Percentiles rank a stretch among this genome's conserved stretches.
Evolutionary conservation across 53 echinoderm and acorn worm species (phyloP).

Genomic region (Antedon mediterranea): DNA sequence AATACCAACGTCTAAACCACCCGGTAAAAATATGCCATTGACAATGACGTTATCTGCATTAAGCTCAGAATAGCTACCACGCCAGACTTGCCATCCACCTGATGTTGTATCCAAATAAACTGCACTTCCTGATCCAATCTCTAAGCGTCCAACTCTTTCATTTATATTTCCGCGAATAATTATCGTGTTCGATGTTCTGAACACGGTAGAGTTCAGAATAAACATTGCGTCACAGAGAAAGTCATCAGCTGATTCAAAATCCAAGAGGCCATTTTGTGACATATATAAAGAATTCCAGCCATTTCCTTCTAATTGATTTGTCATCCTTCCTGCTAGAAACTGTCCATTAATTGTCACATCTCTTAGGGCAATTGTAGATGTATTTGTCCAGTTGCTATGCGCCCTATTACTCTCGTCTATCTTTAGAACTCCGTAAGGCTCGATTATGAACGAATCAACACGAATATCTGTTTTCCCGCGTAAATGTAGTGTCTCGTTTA

Average conservation of each 20-base stretch:
- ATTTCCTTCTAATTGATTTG: not conserved
- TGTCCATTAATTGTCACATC: slow-evolving; percentile 21
- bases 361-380: slow-evolving; percentile 30
- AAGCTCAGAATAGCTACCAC: slow-evolving; percentile 26
- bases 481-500: slow-evolving; percentile 20
- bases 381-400: slow-evolving; percentile 20
- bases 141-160: slow-evolving; percentile 7
- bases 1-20: slow-evolving; percentile 16
- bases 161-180: slow-evolving; percentile 27
- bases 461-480: slow-evolving; percentile 22
- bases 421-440: slow-evolving; percentile 18
- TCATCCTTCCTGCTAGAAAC: slow-evolving; percentile 20
- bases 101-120: slow-evolving; percentile 27
- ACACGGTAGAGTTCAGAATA: slow-evolving; percentile 15
- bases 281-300: slow-evolving; percentile 37
- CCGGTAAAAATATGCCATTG: slow-evolving; percentile 42
- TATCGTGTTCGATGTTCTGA: slow-evolving; percentile 26
- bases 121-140: slow-evolving; percentile 15
- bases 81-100: slow-evolving; percentile 14
- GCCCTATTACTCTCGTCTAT: slow-evolving; percentile 35
- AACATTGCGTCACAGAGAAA: slow-evolving; percentile 33
- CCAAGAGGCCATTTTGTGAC: slow-evolving; percentile 24
- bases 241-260: slow-evolving; percentile 28
- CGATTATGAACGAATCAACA: slow-evolving; percentile 21
- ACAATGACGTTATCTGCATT: slow-evolving; percentile 19